Conservation (phyloP, 2,797 vertebrate species). For the Florisuga fusca region DNA sequence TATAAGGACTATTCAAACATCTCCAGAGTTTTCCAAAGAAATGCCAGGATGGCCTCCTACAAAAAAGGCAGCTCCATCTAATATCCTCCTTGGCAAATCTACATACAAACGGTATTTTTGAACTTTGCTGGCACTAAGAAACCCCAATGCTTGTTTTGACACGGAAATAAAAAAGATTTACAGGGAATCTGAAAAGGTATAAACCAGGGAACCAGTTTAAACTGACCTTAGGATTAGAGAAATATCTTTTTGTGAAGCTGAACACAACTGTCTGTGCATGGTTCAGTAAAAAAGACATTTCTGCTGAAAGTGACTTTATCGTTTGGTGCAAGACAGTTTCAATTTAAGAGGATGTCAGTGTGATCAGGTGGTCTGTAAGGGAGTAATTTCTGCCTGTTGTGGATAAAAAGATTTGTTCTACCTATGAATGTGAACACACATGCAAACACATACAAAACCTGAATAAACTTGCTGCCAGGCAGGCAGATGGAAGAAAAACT, state of each 20-base stretch:
- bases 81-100: neutral
- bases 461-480: neutral
- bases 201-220: neutral
- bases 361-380: neutral
- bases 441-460: neutral
- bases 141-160: neutral
- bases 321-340: neutral
- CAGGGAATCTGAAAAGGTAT: neutral
- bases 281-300: neutral
- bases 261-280: neutral
- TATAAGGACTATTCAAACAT: conserved; percentile 42
- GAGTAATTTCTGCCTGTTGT: neutral
- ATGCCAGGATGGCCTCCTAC: conserved; percentile 15
- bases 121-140: neutral
- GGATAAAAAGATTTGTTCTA: neutral
- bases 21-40: conserved; percentile 34
- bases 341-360: neutral
- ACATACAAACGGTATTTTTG: neutral
- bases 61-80: conserved; percentile 16
- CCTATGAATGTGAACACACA: neutral
- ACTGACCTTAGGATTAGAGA: neutral
- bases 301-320: neutral
- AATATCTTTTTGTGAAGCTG: neutral
- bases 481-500: neutral
- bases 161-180: neutral